These are phyloP conservation scores for Andrena bicolor DNA, from an alignment of 2,888 invertebrate species.

Conservation along the genomic window DNA sequence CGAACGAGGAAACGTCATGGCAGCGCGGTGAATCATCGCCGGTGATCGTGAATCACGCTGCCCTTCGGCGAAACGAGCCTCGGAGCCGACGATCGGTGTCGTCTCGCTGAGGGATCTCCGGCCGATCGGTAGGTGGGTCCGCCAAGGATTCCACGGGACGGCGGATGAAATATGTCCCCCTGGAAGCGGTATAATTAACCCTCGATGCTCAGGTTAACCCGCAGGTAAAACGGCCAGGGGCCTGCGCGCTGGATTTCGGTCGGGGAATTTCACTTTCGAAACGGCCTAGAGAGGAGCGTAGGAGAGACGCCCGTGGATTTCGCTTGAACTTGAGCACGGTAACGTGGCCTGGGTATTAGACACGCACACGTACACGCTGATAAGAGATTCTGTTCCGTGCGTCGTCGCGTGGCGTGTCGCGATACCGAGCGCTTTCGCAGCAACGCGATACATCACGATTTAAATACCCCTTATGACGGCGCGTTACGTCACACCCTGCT, in stretches of 20 bases:
- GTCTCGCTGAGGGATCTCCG: constrained; percentile 27
- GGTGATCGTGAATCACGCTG: constrained; percentile 74
- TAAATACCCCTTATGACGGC: constrained; percentile 39
- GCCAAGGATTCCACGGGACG: constrained; percentile 26
- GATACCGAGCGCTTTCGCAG: constrained; percentile 23
- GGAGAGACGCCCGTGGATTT: background rate
- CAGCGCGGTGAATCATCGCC: constrained; percentile 71
- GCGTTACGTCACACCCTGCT: constrained; percentile 39
- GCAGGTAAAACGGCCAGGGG: constrained; percentile 48
- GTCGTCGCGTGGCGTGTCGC: constrained; percentile 29
- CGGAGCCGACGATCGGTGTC: constrained; percentile 48
- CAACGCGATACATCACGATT: constrained; percentile 45
- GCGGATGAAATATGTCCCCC: constrained; percentile 55
- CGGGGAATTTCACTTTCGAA: constrained; percentile 17
- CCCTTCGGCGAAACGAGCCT: constrained; percentile 63
- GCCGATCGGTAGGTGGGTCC: constrained; percentile 29
- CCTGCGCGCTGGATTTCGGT: constrained; percentile 21
- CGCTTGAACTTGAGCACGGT: constrained; percentile 16
- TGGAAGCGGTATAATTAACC: constrained; percentile 68
- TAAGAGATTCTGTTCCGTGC: constrained; percentile 38
- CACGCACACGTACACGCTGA: constrained; percentile 14
- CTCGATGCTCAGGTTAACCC: constrained; percentile 62
- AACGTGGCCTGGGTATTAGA: background rate
- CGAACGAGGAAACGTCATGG: constrained; percentile 67
- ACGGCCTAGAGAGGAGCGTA: background rate